These are phyloP conservation scores for Andrena haemorrhoa DNA, from an alignment of 2,888 invertebrate genomes.

Conservation along the genomic window DNA sequence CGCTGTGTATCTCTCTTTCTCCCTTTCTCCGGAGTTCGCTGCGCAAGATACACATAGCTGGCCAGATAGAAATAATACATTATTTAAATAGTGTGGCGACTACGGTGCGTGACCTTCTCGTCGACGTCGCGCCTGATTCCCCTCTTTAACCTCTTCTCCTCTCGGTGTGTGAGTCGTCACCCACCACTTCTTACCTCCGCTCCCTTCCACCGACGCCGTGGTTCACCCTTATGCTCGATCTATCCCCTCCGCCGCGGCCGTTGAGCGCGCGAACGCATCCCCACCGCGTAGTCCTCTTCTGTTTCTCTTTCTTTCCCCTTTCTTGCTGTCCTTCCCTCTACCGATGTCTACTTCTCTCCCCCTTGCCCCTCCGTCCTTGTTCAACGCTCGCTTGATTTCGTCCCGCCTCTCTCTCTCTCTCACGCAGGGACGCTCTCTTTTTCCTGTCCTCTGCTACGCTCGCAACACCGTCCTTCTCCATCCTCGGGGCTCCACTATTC, in stretches of 20 bases:
- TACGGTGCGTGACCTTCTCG: slow-evolving; percentile 80
- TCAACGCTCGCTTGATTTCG: slow-evolving; percentile 47
- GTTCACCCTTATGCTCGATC: slow-evolving; percentile 65
- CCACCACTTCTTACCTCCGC: slow-evolving; percentile 57
- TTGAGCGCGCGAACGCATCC: slow-evolving; percentile 67
- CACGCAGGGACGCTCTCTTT: slow-evolving; percentile 30
- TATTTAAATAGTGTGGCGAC: slow-evolving; percentile 80
- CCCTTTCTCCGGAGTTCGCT: slow-evolving; percentile 35
- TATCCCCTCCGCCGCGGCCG: slow-evolving; percentile 46
- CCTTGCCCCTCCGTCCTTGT: slow-evolving; percentile 53
- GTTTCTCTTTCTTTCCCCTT: slow-evolving; percentile 51
- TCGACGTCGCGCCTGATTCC: slow-evolving; percentile 74
- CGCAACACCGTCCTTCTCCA: slow-evolving; percentile 36
- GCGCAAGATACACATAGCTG: slow-evolving; percentile 62
- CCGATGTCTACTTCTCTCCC: slow-evolving; percentile 55
- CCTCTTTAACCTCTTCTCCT: slow-evolving; percentile 71
- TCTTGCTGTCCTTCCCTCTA: slow-evolving; percentile 44
- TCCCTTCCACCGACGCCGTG: slow-evolving; percentile 34
- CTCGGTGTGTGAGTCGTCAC: slow-evolving; percentile 50
- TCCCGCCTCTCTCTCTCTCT: neutral
- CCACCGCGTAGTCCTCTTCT: slow-evolving; percentile 36
- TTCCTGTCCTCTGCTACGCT: slow-evolving; percentile 47
- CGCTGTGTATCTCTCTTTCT: slow-evolving; percentile 25
- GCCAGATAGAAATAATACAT: slow-evolving; percentile 78
- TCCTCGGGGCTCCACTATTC: slow-evolving; percentile 12